Percentiles rank a stretch among this genome's conserved stretches.
phyloP scores from a whole-genome alignment of 2,888 invertebrate species.

The Stenichneumon culpator region DNA sequence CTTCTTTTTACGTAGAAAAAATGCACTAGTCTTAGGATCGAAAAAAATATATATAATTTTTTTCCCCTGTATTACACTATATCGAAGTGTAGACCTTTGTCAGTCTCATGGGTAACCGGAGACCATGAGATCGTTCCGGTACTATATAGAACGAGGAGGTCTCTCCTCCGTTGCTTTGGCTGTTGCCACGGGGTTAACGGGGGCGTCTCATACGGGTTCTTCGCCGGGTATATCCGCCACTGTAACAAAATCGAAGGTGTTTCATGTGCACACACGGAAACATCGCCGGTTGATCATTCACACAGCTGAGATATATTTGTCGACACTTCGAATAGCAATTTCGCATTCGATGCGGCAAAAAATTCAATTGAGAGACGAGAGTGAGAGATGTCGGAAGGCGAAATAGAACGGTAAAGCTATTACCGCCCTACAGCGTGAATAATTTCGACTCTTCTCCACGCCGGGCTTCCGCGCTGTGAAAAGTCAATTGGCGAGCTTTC shows the following conservation, averaged over 20 bases:
- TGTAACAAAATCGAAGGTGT: constrained; percentile 38
- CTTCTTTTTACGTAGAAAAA: constrained; percentile 23
- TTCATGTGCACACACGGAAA: constrained; percentile 4
- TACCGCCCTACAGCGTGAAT: constrained; percentile 19
- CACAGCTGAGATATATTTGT: neutral
- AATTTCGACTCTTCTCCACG: neutral
- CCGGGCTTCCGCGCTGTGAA: constrained; percentile 6
- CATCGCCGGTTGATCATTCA: constrained; percentile 25
- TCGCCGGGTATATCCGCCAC: constrained; percentile 8
- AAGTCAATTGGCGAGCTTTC: constrained; percentile 57
- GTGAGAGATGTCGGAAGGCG: neutral
- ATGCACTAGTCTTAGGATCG: constrained; percentile 4
- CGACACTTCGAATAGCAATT: too few species aligned
- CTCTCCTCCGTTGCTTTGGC: constrained; percentile 9
- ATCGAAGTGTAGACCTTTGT: neutral
- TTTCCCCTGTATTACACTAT: neutral
- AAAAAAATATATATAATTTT: neutral
- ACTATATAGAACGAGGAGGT: neutral
- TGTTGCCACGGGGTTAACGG: constrained; percentile 51
- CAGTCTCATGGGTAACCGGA: constrained; percentile 23
- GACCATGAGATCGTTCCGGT: constrained; percentile 13
- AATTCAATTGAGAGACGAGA: neutral
- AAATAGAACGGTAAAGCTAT: neutral
- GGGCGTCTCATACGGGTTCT: constrained; percentile 35
- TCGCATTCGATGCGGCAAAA: neutral